Conservation (phyloP, 1,140 invertebrate species). For the Bacillus rossius region DNA sequence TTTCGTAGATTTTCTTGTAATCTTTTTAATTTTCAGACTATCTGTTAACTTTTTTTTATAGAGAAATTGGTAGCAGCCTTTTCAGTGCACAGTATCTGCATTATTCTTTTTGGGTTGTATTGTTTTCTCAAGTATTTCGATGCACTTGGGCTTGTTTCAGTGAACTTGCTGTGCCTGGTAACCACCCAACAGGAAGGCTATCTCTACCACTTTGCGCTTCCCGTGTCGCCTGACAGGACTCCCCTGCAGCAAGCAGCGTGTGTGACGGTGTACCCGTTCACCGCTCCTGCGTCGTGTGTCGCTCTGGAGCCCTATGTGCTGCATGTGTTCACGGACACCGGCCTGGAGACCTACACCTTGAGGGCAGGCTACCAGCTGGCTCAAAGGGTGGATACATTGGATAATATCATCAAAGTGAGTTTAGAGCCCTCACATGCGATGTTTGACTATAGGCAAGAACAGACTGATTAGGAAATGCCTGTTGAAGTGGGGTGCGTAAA, state of each 20-base stretch:
- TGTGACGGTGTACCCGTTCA: slow-evolving; percentile 55
- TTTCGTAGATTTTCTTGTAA: no score
- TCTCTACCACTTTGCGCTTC: slow-evolving; percentile 49
- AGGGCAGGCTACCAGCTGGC: slow-evolving; percentile 50
- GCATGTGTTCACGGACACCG: slow-evolving; percentile 69
- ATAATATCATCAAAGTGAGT: slow-evolving; percentile 14
- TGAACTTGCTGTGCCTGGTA: slow-evolving; percentile 38
- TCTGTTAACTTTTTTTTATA: no score
- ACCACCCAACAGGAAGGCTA: slow-evolving; percentile 53
- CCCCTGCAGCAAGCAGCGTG: background rate
- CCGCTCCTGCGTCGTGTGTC: slow-evolving; percentile 59
- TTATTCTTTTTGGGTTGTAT: no score
- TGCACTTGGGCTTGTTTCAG: background rate
- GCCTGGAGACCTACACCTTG: slow-evolving; percentile 72
- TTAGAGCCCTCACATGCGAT: no score
- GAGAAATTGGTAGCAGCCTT: no score
- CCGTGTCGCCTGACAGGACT: slow-evolving; percentile 10
- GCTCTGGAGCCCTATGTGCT: slow-evolving; percentile 61
- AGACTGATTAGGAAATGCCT: no score
- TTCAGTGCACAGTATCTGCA: no score
- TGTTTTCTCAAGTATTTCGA: no score
- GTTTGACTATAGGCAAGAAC: no score
- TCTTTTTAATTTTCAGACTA: no score
- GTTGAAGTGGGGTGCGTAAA: no score
- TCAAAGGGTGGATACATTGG: slow-evolving; percentile 9